Evolutionary conservation across 2,888 invertebrate genomes (phyloP), one percentile per base, ranked within the genome.

Genomic region (Platycheirus rosarum): DNA sequence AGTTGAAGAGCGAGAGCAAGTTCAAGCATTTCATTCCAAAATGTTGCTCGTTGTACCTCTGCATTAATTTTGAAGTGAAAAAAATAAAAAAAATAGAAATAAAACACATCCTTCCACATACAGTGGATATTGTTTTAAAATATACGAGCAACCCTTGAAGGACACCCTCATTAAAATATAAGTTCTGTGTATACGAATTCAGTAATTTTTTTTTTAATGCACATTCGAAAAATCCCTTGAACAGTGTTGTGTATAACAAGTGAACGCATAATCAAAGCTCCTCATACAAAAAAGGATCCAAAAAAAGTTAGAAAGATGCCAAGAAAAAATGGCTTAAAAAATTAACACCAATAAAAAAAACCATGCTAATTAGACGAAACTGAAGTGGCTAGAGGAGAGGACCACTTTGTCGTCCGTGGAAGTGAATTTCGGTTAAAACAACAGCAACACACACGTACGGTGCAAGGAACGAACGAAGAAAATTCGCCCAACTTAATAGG

Each of bases 1-100:
- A 77, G 82, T 73, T 77, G 77, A 82, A 77, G 82, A 82, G 82
- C 82, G 82, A 82, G 82, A 82, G 77, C 82, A 82, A 82, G 82
- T 82, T 82, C 77, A 82, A 82, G 77, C 82, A 77, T 77, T 82
- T 71, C 48, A 48, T 35, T 66, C 68, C 68, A 63, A 68, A 76
- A 80, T 76, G 80, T 76, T 40, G 60, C 60, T 60, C 60, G 26
- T 57, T 57, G 14, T 29, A 44, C 7, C 44, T 60, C 44, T 60
- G 60, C 60, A 60, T 60, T 60, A 44, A 75, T 57, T 66, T 65
- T 60, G 66, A 76, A 80, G 37, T 53, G 44, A 71, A 57, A 65
- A 16, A 16, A 29, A 13, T n/a, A n/a, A n/a, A n/a, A n/a, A n/a
- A n/a, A n/a, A n/a, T n/a, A n/a, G n/a, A 26, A 9, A 23, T 5